Evolutionary conservation across 1,140 invertebrate species (phyloP).

Genomic region (Drosophila serrata): DNA sequence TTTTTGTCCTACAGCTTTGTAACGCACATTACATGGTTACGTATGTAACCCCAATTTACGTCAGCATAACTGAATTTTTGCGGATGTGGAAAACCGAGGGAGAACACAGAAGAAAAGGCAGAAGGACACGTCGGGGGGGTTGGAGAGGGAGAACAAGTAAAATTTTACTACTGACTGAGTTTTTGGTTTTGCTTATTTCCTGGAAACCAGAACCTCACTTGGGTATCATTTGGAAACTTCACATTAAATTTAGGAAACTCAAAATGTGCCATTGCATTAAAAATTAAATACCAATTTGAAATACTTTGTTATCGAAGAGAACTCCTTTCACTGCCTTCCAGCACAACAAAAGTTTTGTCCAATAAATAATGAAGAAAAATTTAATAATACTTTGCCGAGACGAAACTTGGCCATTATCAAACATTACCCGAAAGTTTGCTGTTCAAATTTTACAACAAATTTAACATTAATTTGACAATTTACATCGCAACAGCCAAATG

Average conservation of each 20-base stretch:
- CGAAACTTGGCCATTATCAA: slow-evolving; percentile 77
- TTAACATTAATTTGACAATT: slow-evolving; percentile 81
- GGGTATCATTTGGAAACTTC: slow-evolving; percentile 1
- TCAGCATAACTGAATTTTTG: slow-evolving; percentile 61
- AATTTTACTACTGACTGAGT: slow-evolving; percentile 35
- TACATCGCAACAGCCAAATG: slow-evolving; percentile 52
- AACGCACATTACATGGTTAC: slow-evolving; percentile 23
- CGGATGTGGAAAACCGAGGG: slow-evolving; percentile 37
- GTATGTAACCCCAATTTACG: slow-evolving; percentile 60
- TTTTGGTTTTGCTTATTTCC: slow-evolving; percentile 23
- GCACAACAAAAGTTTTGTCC: slow-evolving; percentile 42
- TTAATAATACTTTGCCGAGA: slow-evolving; percentile 47
- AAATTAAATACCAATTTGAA: slow-evolving; percentile 59
- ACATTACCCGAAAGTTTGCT: slow-evolving; percentile 58
- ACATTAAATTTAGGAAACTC: slow-evolving; percentile 10
- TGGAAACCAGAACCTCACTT: slow-evolving; percentile 18
- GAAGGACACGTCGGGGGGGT: slow-evolving; percentile 1
- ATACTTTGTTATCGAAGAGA: slow-evolving; percentile 53
- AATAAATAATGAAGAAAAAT: slow-evolving; percentile 74
- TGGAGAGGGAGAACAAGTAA: slow-evolving; percentile 8
- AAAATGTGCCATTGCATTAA: slow-evolving; percentile 37
- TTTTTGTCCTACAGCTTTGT: neutral
- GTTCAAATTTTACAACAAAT: slow-evolving; percentile 76
- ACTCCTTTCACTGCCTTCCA: slow-evolving; percentile 13
- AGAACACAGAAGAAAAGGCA: slow-evolving; percentile 19